Conservation (phyloP, 92 coral and sea anemone species). For the Plumapathes pennacea region DNA sequence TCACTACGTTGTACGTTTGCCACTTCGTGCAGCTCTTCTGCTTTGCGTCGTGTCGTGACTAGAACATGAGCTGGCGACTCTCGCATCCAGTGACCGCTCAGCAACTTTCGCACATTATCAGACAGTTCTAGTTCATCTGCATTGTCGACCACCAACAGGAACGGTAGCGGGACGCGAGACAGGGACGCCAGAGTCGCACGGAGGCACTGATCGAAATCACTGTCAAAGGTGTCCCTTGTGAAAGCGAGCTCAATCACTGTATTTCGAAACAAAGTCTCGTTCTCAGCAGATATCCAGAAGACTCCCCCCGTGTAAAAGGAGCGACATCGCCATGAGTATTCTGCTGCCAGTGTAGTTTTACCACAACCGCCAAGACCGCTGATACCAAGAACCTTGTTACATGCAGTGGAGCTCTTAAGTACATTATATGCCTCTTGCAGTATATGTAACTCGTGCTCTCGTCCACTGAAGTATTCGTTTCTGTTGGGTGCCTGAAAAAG, state of each 20-base stretch:
- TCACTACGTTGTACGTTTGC: neutral
- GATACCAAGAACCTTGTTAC: too few species aligned
- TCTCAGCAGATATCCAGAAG: conserved; percentile 55
- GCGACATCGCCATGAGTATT: conserved; percentile 20
- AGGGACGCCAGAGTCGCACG: conserved; percentile 2
- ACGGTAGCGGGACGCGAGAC: neutral
- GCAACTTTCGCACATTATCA: conserved; percentile 6
- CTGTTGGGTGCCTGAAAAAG: conserved; percentile 12
- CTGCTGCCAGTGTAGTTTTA: conserved; percentile 54
- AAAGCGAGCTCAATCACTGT: conserved; percentile 19
- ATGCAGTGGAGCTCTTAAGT: too few species aligned
- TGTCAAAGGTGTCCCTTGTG: conserved; percentile 5
- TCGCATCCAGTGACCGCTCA: conserved; percentile 26
- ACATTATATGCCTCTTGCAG: too few species aligned
- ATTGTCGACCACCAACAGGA: conserved; percentile 30
- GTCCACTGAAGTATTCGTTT: conserved; percentile 8
- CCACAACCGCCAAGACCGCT: conserved; percentile 59
- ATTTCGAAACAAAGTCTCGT: conserved; percentile 14
- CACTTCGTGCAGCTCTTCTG: conserved; percentile 1
- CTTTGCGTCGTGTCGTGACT: conserved; percentile 20
- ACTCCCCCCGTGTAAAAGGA: conserved; percentile 40
- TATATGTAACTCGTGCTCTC: neutral
- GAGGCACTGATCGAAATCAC: conserved; percentile 4
- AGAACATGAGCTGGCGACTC: conserved; percentile 12
- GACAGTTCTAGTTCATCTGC: conserved; percentile 19